Evolutionary conservation across 2,888 invertebrate genomes (phyloP).

Genomic region (Chloromyia formosa): DNA sequence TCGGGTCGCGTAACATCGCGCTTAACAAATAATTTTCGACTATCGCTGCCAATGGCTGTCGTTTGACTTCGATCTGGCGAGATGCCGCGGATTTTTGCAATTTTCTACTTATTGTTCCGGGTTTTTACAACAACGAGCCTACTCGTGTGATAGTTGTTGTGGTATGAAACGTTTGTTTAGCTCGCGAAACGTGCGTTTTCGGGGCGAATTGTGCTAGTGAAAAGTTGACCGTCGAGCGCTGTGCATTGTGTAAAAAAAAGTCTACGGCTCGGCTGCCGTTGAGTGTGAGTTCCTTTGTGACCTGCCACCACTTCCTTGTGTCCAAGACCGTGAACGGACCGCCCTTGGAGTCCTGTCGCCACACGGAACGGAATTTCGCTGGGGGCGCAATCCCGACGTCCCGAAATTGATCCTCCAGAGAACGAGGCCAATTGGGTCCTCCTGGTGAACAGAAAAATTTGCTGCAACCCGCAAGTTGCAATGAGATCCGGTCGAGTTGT

Average conservation of each 20-base stretch:
- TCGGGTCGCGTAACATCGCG: not conserved
- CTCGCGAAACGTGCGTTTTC: not conserved
- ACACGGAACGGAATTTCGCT: not conserved
- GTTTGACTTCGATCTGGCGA: conserved; percentile 28
- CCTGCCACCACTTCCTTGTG: not conserved
- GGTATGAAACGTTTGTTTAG: not conserved
- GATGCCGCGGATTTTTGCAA: conserved; percentile 16
- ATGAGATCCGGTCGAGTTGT: conserved; percentile 22
- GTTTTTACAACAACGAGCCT: not conserved
- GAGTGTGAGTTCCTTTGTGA: conserved; percentile 30
- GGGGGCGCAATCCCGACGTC: not conserved
- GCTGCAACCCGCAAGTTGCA: conserved; percentile 6
- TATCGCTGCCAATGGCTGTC: conserved; percentile 38
- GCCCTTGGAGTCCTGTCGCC: not conserved
- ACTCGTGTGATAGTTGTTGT: not conserved
- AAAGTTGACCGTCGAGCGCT: not conserved
- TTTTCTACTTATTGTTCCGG: conserved; percentile 30
- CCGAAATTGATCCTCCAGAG: not conserved
- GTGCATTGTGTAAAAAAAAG: not conserved
- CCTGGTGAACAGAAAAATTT: not conserved
- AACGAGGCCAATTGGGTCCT: conserved; percentile 9
- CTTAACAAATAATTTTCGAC: conserved; percentile 26
- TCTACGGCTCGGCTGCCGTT: not conserved
- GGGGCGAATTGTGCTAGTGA: not conserved
- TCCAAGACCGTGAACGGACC: not conserved